Evolutionary conservation across 2,888 invertebrate genomes (phyloP), one percentile per base, ranked within the genome.

Genomic region (Protonemura montana): DNA sequence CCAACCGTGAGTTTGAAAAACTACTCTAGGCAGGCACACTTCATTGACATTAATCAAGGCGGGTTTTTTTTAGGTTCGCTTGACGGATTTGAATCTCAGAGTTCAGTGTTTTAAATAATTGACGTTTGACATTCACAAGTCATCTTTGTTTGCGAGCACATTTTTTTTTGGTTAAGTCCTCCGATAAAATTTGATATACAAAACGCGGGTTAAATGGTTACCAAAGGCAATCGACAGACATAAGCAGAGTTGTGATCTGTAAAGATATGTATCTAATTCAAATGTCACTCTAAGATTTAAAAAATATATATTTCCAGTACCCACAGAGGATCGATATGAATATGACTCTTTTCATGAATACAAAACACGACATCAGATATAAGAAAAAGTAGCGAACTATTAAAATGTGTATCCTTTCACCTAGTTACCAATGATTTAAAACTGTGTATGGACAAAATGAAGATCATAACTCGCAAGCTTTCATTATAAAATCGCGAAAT

Each of bases 401-500:
- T 81, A 30, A 81, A 81, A 81, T 81, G 2, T 30, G 30, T 29
- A 81, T 13, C 29, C 81, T 29, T 81, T 81, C 81, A 30, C 81
- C 5, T 30, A 81, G 28, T 30, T 81, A 29, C 35, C 35, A 35
- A 27, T 27, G 81, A 30, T 59, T 59, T 59, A 59, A 29, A 21
- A 27, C 81, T 30, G 29, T 81, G 81, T 81, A 21, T 41, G 41
- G 59, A 21, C 13, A 13, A 59, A 59, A 59, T 59, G 59, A 59
- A 59, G 16, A 59, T 59, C 13, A 59, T 59, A 59, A 59, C 16
- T 59, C 59, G 13, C n/a, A 10, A 21, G 59, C 59, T 59, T 59
- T 59, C 59, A 59, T 59, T 59, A 7, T 59, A 59, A 59, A 16
- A 13, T 59, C 59, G 59, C 59, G 59, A 59, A 10, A 59, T 59